Base-by-base conservation (phyloP, 1,140 invertebrate genomes). In the Chlorops oryzae region DNA sequence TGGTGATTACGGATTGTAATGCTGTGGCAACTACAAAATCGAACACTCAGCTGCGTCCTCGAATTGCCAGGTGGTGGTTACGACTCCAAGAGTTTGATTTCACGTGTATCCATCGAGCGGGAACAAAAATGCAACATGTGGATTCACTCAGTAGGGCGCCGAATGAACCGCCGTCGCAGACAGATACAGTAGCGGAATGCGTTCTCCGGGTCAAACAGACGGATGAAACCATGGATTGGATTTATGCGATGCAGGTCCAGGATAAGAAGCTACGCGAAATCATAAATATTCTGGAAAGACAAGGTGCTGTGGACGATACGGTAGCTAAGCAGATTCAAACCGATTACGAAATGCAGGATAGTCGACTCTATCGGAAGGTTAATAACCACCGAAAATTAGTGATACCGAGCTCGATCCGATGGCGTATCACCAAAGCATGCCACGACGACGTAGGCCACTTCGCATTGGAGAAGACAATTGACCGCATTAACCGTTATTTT, bases 61-160 rank as follows among this genome's bases (percentile, higher is more conserved):
- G 63, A 25, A 59, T 70, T 17, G 63, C 61, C 1, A 39, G 65
- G 1, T 74, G 70, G 72, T 62, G 58, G 54, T 25, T 72, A 5
- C 12, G 47, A 9, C 18, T 42, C 10, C 40, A 42, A 22, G 40
- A 42, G n/a, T 43, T 24, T 22, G 22, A 43, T 43, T 43, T 21
- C 15, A n/a, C 10, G 12, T 24, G 21, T 25, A 43, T 20, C 13
- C 41, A 43, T 43, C 41, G 41, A 21, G 10, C 21, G 12, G 41
- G 41, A 3, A 15, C 18, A n/a, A 10, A 17, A 28, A 49, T 59
- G 58, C 3, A 4, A n/a, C n/a, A n/a, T n/a, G n/a, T n/a, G n/a
- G n/a, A n/a, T n/a, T n/a, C n/a, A n/a, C n/a, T n/a, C n/a, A n/a
- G n/a, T n/a, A n/a, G n/a, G n/a, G n/a, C n/a, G n/a, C n/a, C n/a